Percentiles rank a stretch among this genome's conserved stretches.
These are phyloP conservation scores for Epicauta chinensis DNA, from an alignment of 1,140 invertebrate species.

Conservation along the genomic window DNA sequence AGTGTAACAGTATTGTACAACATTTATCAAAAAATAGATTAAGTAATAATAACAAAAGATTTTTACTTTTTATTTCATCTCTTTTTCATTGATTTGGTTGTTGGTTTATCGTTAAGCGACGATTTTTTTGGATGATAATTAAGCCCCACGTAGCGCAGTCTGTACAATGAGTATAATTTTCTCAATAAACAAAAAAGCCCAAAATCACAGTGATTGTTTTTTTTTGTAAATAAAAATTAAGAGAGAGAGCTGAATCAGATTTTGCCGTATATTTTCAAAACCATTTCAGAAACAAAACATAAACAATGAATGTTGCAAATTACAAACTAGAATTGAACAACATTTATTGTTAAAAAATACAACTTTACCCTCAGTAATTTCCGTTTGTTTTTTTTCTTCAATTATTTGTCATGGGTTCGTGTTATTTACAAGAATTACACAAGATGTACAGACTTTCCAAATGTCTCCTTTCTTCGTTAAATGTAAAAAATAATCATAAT, in stretches of 20 bases:
- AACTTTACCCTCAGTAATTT: no score
- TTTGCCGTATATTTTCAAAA: background rate
- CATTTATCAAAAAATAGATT: constrained; percentile 16
- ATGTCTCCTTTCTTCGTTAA: constrained; percentile 2
- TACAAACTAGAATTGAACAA: no score
- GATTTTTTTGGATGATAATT: constrained; percentile 15
- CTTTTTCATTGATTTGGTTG: no score
- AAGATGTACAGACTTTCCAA: constrained; percentile 41
- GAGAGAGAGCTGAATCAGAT: background rate
- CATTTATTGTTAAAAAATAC: no score
- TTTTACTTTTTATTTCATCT: constrained; percentile 23
- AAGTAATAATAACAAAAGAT: constrained; percentile 19
- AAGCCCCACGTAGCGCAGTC: constrained; percentile 37
- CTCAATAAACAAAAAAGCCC: constrained; percentile 1
- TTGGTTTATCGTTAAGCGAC: no score
- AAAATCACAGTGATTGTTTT: no score
- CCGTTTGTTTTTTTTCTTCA: background rate
- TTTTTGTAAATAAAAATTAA: background rate
- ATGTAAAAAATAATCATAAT: no score
- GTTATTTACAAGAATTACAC: constrained; percentile 37
- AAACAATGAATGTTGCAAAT: no score
- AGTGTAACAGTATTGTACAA: constrained; percentile 17
- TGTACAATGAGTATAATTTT: constrained; percentile 40
- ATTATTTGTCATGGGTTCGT: constrained; percentile 10
- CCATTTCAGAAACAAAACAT: no score